Evolutionary conservation across 1,140 invertebrate genomes (phyloP), one percentile per base, ranked within the genome.

Genomic region (Venustaconcha ellipsiformis): DNA sequence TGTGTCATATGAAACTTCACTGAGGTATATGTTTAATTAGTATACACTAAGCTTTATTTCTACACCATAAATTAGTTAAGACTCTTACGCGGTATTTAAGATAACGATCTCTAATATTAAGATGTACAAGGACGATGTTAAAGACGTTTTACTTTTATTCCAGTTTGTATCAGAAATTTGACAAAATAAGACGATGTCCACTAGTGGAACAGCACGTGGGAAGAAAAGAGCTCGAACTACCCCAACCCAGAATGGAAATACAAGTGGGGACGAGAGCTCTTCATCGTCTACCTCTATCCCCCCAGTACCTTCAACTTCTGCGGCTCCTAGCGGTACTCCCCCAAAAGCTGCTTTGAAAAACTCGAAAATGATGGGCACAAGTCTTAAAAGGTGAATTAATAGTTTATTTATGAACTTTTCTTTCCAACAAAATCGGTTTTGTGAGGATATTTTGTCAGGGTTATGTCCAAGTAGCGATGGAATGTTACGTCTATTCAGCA

Each of bases 321-420:
- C 75, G 30, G 72, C 72, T 55, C 62, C 75, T 12, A 68, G 26
- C 13, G 73, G 37, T 48, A 48, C 37, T 48, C 37, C 37, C 37
- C 37, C 37, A 48, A 48, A 48, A 48, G 37, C 37, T 48, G 37
- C 37, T 8, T 48, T 48, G 37, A 48, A 67, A 23, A 75, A 75
- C 67, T 72, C 72, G 65, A 77, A 77, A 59, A 58, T 77, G 18
- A 77, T 77, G 75, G 72, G 75, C 57, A 77, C 75, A 18, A 67
- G 63, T 23, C 57, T 77, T 3, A 77, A 72, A 72, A 71, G 75
- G 75, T 68, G 48, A 56, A 63, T 56, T 18, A 30, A 57, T 23
- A 15, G 56, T 55, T 14, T 0, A 15, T 11, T 72, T 65, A 57
- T 73, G n/a, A 37, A 8, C 37, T 66, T 59, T 17, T 23, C 30